Base-by-base conservation (phyloP, 1,140 invertebrate species). In the Pentalonia nigronervosa region DNA sequence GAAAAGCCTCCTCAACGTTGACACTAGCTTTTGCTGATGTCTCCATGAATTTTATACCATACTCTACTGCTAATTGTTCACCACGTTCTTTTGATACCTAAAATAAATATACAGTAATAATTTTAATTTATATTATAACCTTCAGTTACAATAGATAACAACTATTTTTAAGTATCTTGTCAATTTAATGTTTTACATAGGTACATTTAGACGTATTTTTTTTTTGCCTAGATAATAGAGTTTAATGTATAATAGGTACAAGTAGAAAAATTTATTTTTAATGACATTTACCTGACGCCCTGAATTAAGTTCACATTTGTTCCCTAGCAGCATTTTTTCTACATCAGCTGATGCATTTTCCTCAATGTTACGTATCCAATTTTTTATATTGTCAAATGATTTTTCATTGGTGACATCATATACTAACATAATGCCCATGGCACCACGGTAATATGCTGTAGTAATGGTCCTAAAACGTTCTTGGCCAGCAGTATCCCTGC, bases 391-490 rank as follows among this genome's bases (percentile, higher is more conserved):
- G 95, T 99, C 99, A 96, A 99, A 99, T 94, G 98, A 99, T 96
- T 99, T 99, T 95, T 98, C 98, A 96, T 99, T 99, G 90, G 99
- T 99, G 94, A 99, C 99, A 95, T 99, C 99, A 95, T 99, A 99
- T 21, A 99, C 99, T 94, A 99, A 96, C 98, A 99, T 99, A 87
- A 99, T 99, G 93, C 99, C 99, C 99, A 99, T 99, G 48, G 99
- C 99, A 53, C 99, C 99, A 94, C 99, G 97, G 96, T 99, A 99
- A 95, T 99, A 99, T 7, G 99, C 99, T 93, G 99, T 99, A 67
- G 99, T 99, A 95, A 99, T 99, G 90, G 99, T 99, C 95, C 99
- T 97, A 96, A 99, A 99, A 94, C 99, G 97, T 95, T 98, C 97
- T 95, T 99, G 99, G 2, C 99, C 99, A 48, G 98, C 99, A 94